These are phyloP conservation scores for Drosophila subobscura DNA, from an alignment of 1,140 invertebrate species.

Conservation along the genomic window DNA sequence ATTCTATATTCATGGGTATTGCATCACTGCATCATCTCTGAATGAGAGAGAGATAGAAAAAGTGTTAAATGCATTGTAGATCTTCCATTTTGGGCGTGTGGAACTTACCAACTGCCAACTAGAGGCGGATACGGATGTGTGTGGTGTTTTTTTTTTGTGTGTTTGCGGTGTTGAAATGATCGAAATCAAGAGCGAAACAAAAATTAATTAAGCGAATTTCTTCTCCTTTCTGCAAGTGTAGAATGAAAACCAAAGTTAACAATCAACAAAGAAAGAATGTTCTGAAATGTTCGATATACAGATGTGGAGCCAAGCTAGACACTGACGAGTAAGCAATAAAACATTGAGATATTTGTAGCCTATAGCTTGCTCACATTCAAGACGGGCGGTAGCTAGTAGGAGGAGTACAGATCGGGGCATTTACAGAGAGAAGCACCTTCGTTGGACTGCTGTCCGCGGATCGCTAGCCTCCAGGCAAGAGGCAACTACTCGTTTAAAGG, in stretches of 20 bases:
- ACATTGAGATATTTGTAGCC: slow-evolving; percentile 53
- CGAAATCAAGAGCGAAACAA: slow-evolving; percentile 73
- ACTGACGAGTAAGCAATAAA: slow-evolving; percentile 56
- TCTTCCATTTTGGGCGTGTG: not conserved
- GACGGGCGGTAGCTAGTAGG: slow-evolving; percentile 16
- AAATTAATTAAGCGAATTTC: slow-evolving; percentile 78
- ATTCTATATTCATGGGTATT: slow-evolving; percentile 40
- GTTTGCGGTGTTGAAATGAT: slow-evolving; percentile 57
- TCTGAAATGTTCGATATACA: slow-evolving; percentile 31
- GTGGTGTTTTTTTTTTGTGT: slow-evolving; percentile 53
- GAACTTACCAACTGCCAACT: slow-evolving; percentile 64
- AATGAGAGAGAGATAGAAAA: slow-evolving; percentile 12
- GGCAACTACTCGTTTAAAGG: slow-evolving; percentile 42
- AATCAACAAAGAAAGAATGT: slow-evolving; percentile 25
- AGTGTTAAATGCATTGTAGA: slow-evolving; percentile 16
- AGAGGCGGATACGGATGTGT: slow-evolving; percentile 31
- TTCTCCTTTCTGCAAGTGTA: slow-evolving; percentile 81
- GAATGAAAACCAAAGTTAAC: slow-evolving; percentile 54
- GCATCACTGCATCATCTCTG: slow-evolving; percentile 38
- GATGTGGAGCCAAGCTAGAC: slow-evolving; percentile 63
- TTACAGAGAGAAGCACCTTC: slow-evolving; percentile 27
- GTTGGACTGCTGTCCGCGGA: slow-evolving; percentile 5
- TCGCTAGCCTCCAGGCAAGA: slow-evolving; percentile 41
- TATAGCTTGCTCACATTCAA: slow-evolving; percentile 70
- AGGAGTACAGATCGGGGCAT: slow-evolving; percentile 33